Evolutionary conservation across 2,888 invertebrate genomes (phyloP), one percentile per base, ranked within the genome.

Genomic region (Drosophila borborema): DNA sequence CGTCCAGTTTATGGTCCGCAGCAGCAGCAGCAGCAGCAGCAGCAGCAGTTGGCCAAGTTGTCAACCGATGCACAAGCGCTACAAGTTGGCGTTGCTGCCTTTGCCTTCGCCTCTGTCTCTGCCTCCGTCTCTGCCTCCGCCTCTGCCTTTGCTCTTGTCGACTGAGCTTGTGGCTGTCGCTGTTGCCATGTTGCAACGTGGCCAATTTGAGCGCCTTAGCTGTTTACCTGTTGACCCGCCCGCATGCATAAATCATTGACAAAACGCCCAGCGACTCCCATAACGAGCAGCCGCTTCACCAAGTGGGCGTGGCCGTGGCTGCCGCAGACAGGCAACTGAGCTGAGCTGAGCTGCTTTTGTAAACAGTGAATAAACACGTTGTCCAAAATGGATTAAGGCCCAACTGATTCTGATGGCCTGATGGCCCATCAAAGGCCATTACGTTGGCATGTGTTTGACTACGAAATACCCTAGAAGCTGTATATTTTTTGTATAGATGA

Each of bases 271-370:
- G 65, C 40, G 74, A 59, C 66, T 64, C 74, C 79, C 79, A 74
- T 77, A 78, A 77, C 63, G 79, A 71, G 77, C 79, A 77, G 74
- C 64, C 74, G 77, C 41, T 71, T 70, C 77, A 53, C 6, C 28
- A 54, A 40, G 63, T 48, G 60, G 83, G 77, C 77, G 74, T 56
- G 63, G 83, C 75, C 72, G 68, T 14, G 18, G 14, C 51, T 28
- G 28, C 62, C 48, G 34, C 28, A 23, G 41, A 53, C 63, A 67
- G 54, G 28, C 55, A 62, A 36, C 48, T 4, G 28, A 59, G 62
- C 64, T 45, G 60, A 20, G 34, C 51, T n/a, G 51, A 20, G 51
- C 34, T 18, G 51, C 51, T 7, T 12, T 2, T 18, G 18, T 14
- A 36, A 34, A 20, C 51, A 36, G 51, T 20, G 34, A 16, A 45